Base-by-base conservation (phyloP, 2,113 vertebrate species). In the Bucco capensis region DNA sequence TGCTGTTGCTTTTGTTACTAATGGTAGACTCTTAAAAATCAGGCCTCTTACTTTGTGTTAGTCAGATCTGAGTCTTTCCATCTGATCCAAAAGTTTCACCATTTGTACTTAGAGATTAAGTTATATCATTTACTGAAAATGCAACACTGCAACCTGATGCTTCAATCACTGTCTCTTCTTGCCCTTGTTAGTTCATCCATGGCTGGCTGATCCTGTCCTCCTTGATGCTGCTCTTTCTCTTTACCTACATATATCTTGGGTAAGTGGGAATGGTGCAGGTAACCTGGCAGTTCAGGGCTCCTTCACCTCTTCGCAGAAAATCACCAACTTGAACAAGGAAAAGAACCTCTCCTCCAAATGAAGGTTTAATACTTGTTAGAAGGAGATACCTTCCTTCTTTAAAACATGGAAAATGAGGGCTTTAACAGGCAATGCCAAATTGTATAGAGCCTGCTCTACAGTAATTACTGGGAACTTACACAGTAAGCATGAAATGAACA, bases 121-220 rank as follows among this genome's bases (percentile, higher is more conserved):
- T 71, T 79, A 37, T 62, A 79, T 14, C 18, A 35, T 49, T 60
- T 69, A 57, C 16, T 40, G 8, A 1, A 3, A 60, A 64, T 19
- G 44, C 44, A 78, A 19, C 22, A 12, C 33, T 47, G 71, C 5
- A 5, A 50, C 25, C 51, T 80, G 72, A 28, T 24, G 42, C 31
- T 66, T 86, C n/a, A 90, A 2, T 65, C 50, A 81, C 54, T 76
- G 9, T 90, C 44, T 87, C 28, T 78, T 95, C 47, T 94, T 56
- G 91, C 56, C 86, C 23, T 93, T 83, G 40, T 77, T 76, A 99
- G 99, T 99, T 99, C 90, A 99, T 99, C 97, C 99, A 99, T 1
- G 99, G 99, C 60, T 99, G 99, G 99, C 93, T 99, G 96, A 99
- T 99, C 96, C 97, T 99, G 80, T 99, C 99, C 12, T 99, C 99